These are phyloP conservation scores for Sebastes vulpes DNA, from an alignment of 2,797 vertebrate genomes.

Conservation along the genomic window DNA sequence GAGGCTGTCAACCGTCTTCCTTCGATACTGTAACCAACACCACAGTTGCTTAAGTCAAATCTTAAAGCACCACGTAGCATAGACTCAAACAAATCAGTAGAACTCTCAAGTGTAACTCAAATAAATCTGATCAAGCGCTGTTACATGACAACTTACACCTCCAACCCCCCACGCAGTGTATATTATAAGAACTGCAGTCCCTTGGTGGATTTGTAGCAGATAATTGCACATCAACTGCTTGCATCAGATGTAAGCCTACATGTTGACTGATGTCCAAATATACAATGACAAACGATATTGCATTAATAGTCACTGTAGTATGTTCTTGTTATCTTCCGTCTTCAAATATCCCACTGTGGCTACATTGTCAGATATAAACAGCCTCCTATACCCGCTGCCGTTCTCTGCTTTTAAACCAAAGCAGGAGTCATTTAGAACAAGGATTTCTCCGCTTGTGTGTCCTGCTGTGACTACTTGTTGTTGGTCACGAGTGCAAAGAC, in stretches of 20 bases:
- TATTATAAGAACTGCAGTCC: background rate
- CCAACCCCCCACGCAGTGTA: background rate
- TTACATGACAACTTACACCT: slow-evolving; percentile 25
- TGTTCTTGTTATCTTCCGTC: background rate
- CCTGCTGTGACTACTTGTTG: slow-evolving; percentile 30
- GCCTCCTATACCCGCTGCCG: background rate
- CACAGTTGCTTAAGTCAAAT: background rate
- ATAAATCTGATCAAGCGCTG: slow-evolving; percentile 45
- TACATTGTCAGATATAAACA: background rate
- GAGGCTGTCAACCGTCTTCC: background rate
- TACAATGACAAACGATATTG: background rate
- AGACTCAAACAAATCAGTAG: slow-evolving; percentile 24
- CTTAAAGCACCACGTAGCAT: background rate
- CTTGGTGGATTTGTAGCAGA: slow-evolving; percentile 9
- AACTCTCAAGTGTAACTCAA: slow-evolving; percentile 32
- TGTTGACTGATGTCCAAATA: slow-evolving; percentile 12
- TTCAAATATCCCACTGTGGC: background rate
- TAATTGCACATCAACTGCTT: slow-evolving; percentile 33
- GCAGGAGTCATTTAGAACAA: background rate
- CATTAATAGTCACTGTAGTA: background rate
- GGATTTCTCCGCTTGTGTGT: slow-evolving; percentile 32
- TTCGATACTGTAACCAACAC: background rate
- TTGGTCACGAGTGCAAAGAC: slow-evolving; percentile 36
- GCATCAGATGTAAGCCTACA: background rate
- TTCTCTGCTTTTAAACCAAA: background rate